Percentiles rank a stretch among this genome's conserved stretches.
Conservation (phyloP, 2,797 vertebrate species). For the Cephalopachus bancanus region DNA sequence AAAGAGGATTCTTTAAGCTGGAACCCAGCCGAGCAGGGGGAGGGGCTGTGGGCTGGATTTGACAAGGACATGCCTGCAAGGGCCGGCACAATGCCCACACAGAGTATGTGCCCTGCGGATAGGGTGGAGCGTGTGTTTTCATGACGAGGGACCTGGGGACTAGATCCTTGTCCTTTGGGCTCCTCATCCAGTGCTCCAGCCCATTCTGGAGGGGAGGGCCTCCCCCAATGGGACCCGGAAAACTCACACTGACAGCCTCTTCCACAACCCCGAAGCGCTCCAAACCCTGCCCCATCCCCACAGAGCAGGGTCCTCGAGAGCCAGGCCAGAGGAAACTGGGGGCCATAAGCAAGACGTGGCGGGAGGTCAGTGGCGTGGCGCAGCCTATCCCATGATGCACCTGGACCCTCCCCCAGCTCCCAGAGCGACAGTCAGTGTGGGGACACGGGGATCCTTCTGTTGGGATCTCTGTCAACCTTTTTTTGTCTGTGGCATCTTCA, state of each 20-base stretch:
- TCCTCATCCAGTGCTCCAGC: not conserved
- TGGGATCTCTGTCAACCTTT: not conserved
- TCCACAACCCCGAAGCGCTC: not conserved
- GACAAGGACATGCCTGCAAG: rapidly evolving
- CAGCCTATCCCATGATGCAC: not conserved
- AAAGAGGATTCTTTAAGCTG: not conserved
- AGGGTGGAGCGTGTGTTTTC: not conserved
- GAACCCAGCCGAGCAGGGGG: too few relatives aligned
- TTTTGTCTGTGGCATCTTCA: too few relatives aligned
- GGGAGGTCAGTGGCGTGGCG: too few relatives aligned
- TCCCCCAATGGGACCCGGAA: rapidly evolving
- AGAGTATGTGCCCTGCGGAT: rapidly evolving
- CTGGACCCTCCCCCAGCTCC: not conserved
- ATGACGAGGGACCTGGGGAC: not conserved
- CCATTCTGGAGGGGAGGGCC: not conserved
- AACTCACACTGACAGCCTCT: too few relatives aligned
- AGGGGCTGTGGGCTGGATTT: not conserved
- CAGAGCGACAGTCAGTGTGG: not conserved
- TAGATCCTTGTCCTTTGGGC: not conserved
- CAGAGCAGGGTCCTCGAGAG: not conserved
- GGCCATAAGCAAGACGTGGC: not conserved
- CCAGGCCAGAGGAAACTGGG: not conserved
- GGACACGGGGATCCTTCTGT: rapidly evolving
- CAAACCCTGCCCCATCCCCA: not conserved
- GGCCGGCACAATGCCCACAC: rapidly evolving